Conservation (phyloP, 2,797 vertebrate species). For the Fratercula arctica region DNA sequence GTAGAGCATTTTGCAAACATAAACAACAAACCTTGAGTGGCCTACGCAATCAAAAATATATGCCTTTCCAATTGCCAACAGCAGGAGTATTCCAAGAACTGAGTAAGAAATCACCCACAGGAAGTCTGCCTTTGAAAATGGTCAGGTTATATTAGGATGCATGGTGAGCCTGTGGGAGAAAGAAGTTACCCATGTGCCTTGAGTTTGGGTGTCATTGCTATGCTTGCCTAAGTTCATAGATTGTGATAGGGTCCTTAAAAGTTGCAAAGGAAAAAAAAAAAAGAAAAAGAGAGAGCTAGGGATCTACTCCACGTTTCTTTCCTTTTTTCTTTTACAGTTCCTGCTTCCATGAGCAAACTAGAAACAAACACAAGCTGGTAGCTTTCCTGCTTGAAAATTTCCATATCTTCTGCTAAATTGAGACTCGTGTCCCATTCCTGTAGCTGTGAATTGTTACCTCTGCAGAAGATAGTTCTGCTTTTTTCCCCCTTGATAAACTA, state of each 20-base stretch:
- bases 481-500: background rate
- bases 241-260: background rate
- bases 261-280: background rate
- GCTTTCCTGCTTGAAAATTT: background rate
- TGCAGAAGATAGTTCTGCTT: background rate
- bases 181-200: background rate
- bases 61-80: background rate
- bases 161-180: background rate
- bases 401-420: background rate
- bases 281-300: background rate
- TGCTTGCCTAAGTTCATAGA: rapidly evolving
- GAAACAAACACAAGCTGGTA: background rate
- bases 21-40: background rate
- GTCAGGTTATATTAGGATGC: background rate
- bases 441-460: background rate
- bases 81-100: background rate
- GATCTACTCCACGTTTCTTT: background rate
- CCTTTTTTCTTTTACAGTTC: background rate
- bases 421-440: background rate
- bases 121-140: background rate
- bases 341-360: background rate
- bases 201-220: background rate
- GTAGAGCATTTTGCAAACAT: background rate
- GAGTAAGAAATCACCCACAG: background rate
- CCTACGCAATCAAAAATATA: background rate